Conservation (phyloP, 2,888 invertebrate genomes). For the Nyleta sp. region DNA sequence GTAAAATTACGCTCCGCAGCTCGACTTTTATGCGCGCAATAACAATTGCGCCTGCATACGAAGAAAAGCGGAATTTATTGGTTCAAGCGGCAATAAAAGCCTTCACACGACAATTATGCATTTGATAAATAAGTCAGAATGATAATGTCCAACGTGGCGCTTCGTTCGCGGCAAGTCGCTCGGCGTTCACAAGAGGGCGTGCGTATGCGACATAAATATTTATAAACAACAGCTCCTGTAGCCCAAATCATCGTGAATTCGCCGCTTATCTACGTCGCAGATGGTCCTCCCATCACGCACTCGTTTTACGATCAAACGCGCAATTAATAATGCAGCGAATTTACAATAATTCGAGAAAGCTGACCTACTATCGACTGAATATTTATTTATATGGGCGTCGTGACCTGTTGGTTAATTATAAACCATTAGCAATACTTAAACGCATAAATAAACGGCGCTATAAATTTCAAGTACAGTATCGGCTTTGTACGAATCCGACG, state of each 20-base stretch:
- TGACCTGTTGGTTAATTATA: constrained; percentile 27
- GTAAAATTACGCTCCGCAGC: constrained; percentile 43
- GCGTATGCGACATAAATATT: not conserved
- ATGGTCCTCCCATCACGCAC: too few species aligned
- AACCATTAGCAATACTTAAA: constrained; percentile 22
- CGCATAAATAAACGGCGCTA: constrained; percentile 10
- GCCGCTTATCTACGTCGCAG: not conserved
- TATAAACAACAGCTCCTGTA: constrained; percentile 4
- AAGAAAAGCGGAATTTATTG: constrained; percentile 54
- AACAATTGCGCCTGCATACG: constrained; percentile 37
- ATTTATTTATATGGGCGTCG: constrained; percentile 20
- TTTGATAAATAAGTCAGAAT: constrained; percentile 22
- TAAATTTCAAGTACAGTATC: constrained; percentile 12
- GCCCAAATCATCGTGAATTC: not conserved
- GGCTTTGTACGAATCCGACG: not conserved
- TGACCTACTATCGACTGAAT: constrained; percentile 38
- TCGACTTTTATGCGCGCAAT: constrained; percentile 51
- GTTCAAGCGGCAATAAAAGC: constrained; percentile 29
- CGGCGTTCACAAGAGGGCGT: too few species aligned
- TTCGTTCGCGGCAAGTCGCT: too few species aligned
- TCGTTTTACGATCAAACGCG: too few species aligned
- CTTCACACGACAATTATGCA: constrained; percentile 33
- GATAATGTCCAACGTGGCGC: too few species aligned
- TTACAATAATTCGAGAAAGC: constrained; percentile 40
- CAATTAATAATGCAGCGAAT: constrained; percentile 27